A percentile compares a stretch with the other conserved stretches of the same genome.
Conservation (phyloP, 2,797 vertebrate genomes). For the Halcyon leucocephala region DNA sequence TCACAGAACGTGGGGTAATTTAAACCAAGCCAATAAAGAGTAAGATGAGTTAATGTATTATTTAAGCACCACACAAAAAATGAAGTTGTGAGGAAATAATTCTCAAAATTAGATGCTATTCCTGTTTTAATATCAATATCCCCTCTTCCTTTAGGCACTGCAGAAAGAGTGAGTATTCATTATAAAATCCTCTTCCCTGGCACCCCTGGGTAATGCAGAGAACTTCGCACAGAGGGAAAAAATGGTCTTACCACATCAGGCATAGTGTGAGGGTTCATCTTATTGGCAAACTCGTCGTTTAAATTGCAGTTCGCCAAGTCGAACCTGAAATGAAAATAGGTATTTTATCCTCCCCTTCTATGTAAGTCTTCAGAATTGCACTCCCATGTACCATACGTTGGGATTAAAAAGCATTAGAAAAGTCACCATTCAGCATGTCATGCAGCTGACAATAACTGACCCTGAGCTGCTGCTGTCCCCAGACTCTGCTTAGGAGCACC, state of each 20-base stretch:
- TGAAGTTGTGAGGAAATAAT: neutral
- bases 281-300: constrained; percentile 94
- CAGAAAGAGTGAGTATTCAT: fast-evolving
- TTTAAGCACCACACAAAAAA: neutral
- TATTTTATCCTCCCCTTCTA: neutral
- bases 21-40: neutral
- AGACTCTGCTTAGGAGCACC: neutral
- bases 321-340: constrained; percentile 78
- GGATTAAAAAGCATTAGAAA: neutral
- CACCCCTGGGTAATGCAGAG: fast-evolving
- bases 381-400: neutral
- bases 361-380: neutral
- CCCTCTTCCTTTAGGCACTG: neutral
- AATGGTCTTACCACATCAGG: constrained; percentile 91
- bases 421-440: neutral
- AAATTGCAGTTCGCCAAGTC: constrained; percentile 96
- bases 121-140: neutral
- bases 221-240: neutral
- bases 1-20: neutral
- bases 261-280: constrained; percentile 91
- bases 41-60: neutral
- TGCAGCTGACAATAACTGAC: neutral
- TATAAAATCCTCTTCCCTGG: neutral
- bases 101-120: neutral
- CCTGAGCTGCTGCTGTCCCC: neutral